A percentile compares a stretch with the other conserved stretches of the same genome.
Conservation (phyloP, 2,888 invertebrate species). For the Euzophera pinguis region DNA sequence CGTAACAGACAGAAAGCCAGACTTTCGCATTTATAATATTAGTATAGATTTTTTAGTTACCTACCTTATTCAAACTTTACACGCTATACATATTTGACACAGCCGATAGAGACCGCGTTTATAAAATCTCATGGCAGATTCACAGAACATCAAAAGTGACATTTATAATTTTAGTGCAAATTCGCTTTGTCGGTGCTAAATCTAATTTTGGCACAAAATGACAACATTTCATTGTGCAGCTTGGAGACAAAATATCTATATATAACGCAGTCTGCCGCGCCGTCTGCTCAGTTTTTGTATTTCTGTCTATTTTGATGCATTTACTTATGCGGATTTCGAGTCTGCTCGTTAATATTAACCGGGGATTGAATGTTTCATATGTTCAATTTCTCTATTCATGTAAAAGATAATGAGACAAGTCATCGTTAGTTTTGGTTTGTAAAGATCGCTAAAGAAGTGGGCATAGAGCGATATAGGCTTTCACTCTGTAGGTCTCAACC, state of each 20-base stretch:
- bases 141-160: background rate
- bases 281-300: conserved; percentile 60
- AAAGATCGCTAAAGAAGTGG: no score
- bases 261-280: conserved; percentile 53
- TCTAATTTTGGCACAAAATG: conserved; percentile 9
- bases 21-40: no score
- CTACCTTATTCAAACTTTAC: no score
- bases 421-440: no score
- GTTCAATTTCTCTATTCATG: background rate
- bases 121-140: no score
- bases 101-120: no score
- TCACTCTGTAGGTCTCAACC: no score
- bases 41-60: no score
- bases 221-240: conserved; percentile 9
- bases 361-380: conserved; percentile 33
- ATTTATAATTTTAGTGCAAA: conserved; percentile 3
- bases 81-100: no score
- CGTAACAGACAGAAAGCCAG: no score
- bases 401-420: no score
- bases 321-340: conserved; percentile 54
- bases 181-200: conserved; percentile 1
- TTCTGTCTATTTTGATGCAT: conserved; percentile 58
- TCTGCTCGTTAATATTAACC: conserved; percentile 51
- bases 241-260: conserved; percentile 35
- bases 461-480: no score